Evolutionary conservation across 2,113 vertebrate species (phyloP).

Genomic region (Corythornis cristatus): DNA sequence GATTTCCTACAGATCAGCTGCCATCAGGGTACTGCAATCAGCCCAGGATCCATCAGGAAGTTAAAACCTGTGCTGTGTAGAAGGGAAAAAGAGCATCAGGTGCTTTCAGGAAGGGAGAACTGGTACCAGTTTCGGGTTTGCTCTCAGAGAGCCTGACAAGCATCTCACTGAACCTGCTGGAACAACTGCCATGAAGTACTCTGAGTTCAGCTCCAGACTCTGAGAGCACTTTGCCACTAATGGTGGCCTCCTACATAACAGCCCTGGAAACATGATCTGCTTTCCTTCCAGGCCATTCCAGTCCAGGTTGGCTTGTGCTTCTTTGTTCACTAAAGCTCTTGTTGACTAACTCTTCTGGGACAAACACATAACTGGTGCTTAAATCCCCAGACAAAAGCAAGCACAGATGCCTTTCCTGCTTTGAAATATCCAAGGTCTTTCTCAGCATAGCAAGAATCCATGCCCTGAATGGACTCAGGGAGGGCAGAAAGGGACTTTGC

Average conservation of each 20-base stretch:
- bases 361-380: conserved; percentile 18
- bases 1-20: background rate
- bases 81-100: background rate
- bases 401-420: conserved; percentile 34
- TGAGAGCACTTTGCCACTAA: background rate
- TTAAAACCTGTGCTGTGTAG: background rate
- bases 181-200: conserved; percentile 23
- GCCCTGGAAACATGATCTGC: background rate
- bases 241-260: background rate
- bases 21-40: background rate
- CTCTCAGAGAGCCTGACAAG: background rate
- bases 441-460: conserved; percentile 30
- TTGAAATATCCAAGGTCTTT: conserved; percentile 30
- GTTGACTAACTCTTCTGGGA: conserved; percentile 39
- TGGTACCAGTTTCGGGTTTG: conserved; percentile 1
- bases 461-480: background rate
- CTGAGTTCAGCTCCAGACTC: conserved; percentile 5
- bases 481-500: background rate
- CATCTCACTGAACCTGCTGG: background rate
- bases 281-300: background rate
- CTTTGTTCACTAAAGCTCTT: conserved; percentile 51
- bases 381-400: conserved; percentile 49
- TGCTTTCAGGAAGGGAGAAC: background rate
- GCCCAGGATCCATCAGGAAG: background rate
- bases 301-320: conserved; percentile 17